A percentile compares a stretch with the other conserved stretches of the same genome.
Evolutionary conservation across 2,113 vertebrate genomes (phyloP).

Genomic region (Campylomormyrus numenius): DNA sequence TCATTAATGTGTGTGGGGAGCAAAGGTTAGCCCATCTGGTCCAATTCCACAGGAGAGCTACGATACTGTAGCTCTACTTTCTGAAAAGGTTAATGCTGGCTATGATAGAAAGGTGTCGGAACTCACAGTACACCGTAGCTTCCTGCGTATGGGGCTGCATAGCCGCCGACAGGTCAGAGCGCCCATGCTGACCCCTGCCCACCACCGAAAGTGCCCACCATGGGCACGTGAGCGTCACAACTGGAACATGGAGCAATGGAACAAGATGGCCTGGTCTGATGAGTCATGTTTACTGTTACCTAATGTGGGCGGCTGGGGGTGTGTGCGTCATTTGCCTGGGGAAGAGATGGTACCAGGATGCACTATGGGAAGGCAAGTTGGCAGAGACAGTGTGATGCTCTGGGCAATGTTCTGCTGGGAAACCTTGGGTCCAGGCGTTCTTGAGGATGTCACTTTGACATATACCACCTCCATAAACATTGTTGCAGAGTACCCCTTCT

Average conservation of each 20-base stretch:
- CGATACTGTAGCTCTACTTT: too few relatives aligned
- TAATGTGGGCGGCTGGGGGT: neutral
- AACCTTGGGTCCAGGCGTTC: neutral
- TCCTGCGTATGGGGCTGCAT: neutral
- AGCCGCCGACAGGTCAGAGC: neutral
- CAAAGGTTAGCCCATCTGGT: too few relatives aligned
- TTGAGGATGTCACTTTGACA: neutral
- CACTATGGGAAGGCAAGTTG: neutral
- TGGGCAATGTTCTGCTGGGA: neutral
- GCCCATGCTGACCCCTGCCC: neutral
- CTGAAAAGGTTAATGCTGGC: too few relatives aligned
- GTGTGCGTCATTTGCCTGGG: neutral
- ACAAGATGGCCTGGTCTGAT: neutral
- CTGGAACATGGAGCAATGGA: neutral
- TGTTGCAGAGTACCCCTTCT: neutral
- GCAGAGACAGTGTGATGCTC: neutral
- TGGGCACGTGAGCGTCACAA: neutral
- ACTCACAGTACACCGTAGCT: neutral
- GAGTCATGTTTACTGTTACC: neutral
- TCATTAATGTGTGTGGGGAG: neutral
- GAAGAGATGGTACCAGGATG: neutral
- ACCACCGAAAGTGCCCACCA: neutral
- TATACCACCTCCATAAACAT: neutral
- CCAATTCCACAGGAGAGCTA: too few relatives aligned
- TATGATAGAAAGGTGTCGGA: too few relatives aligned